phyloP scores from a whole-genome alignment of 2,797 vertebrate species.

The Tapera naevia region DNA sequence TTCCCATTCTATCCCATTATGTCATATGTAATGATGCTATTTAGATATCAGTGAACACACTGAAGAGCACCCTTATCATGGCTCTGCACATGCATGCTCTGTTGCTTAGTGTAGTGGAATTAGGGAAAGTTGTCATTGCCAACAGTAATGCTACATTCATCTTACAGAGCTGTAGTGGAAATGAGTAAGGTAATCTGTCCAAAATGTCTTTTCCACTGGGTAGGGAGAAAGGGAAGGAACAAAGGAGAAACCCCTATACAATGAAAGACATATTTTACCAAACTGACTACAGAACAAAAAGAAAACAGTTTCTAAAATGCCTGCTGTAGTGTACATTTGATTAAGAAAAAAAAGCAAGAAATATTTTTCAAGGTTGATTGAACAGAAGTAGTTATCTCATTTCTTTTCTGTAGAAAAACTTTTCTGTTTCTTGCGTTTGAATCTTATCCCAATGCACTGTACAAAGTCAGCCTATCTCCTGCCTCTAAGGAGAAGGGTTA shows the following conservation, averaged over 20 bases:
- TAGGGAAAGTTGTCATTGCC: background rate
- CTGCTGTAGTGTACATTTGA: background rate
- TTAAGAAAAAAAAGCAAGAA: background rate
- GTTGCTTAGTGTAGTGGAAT: background rate
- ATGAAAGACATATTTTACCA: background rate
- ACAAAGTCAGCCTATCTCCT: background rate
- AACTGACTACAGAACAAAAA: background rate
- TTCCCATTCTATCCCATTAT: background rate
- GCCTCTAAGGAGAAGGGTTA: background rate
- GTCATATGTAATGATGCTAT: background rate
- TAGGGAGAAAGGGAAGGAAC: background rate
- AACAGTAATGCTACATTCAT: background rate
- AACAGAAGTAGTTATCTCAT: background rate
- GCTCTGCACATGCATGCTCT: background rate
- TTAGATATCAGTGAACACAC: background rate
- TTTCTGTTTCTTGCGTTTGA: background rate
- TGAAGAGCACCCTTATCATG: background rate
- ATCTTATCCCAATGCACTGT: background rate
- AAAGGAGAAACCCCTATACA: background rate
- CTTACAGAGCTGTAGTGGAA: background rate
- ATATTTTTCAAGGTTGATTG: constrained; percentile 7
- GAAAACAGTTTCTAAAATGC: background rate
- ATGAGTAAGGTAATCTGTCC: background rate
- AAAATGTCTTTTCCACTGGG: background rate
- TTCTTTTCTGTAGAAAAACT: background rate